These are phyloP conservation scores for Platichthys stellatus DNA, from an alignment of 2,113 vertebrate species.

Conservation along the genomic window DNA sequence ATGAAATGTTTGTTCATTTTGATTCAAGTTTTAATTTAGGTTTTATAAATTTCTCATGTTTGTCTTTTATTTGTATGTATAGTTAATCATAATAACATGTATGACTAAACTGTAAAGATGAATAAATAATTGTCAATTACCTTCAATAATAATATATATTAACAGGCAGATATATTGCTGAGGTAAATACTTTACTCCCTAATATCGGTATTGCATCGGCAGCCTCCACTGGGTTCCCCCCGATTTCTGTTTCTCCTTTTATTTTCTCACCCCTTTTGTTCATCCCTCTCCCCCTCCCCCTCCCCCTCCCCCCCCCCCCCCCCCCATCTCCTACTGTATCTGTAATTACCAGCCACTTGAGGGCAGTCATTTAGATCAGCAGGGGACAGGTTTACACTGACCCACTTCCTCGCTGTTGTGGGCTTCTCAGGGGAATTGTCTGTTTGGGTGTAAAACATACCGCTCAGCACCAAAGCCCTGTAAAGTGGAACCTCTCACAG, in stretches of 20 bases:
- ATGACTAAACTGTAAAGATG: no score
- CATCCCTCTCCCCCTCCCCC: not conserved
- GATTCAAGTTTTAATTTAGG: no score
- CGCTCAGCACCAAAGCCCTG: constrained; percentile 36
- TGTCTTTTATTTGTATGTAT: no score
- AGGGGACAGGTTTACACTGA: constrained; percentile 48
- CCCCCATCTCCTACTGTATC: constrained; percentile 22
- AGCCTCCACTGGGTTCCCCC: no score
- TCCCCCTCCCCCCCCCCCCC: no score
- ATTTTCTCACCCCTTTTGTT: not conserved
- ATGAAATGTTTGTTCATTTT: no score
- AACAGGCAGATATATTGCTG: no score
- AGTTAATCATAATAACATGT: no score
- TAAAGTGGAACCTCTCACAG: constrained; percentile 37
- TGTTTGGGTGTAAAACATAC: constrained; percentile 57
- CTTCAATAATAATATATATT: no score
- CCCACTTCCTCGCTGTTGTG: constrained; percentile 35
- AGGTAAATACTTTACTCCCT: no score
- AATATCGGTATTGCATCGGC: no score
- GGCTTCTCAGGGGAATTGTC: constrained; percentile 30
- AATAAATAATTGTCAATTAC: not conserved
- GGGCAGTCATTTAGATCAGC: constrained; percentile 62
- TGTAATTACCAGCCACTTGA: constrained; percentile 62
- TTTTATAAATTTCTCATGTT: no score
- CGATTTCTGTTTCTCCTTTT: not conserved